Evolutionary conservation across 2,888 invertebrate genomes (phyloP).

Genomic region (Microctonus hyperodae): DNA sequence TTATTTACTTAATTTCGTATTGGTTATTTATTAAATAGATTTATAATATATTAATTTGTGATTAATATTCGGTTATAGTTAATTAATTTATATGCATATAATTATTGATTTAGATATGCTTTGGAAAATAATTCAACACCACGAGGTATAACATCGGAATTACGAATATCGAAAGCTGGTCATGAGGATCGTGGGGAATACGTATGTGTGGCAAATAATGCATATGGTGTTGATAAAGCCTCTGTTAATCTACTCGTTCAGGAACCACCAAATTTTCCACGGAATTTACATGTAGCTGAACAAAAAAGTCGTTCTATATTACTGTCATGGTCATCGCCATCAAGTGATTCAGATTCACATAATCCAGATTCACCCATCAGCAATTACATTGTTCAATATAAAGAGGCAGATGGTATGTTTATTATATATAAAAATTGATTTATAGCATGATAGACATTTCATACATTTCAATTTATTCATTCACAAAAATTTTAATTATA

Average conservation of each 20-base stretch:
- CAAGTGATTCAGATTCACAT: conserved; percentile 62
- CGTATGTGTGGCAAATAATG: conserved; percentile 70
- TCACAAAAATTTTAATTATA: no score
- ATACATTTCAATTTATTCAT: conserved; percentile 3
- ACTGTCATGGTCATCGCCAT: conserved; percentile 66
- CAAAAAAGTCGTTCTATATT: conserved; percentile 67
- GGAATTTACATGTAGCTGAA: conserved; percentile 67
- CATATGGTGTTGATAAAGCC: conserved; percentile 69
- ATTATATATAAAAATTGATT: not conserved
- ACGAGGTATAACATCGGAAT: conserved; percentile 66
- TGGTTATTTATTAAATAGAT: no score
- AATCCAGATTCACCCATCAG: conserved; percentile 66
- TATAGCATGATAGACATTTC: not conserved
- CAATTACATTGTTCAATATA: conserved; percentile 69
- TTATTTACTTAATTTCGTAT: no score
- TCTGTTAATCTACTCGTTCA: conserved; percentile 64
- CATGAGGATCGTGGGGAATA: conserved; percentile 69
- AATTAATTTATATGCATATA: conserved; percentile 5
- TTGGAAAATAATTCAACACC: conserved; percentile 59
- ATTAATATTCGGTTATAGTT: not conserved
- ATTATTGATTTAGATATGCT: conserved; percentile 47
- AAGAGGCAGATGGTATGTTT: conserved; percentile 65
- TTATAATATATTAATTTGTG: no score
- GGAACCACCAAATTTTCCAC: conserved; percentile 71
- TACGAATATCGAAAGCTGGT: conserved; percentile 67